phyloP scores from a whole-genome alignment of 2,888 invertebrate genomes.

The Tribolium freemani region DNA sequence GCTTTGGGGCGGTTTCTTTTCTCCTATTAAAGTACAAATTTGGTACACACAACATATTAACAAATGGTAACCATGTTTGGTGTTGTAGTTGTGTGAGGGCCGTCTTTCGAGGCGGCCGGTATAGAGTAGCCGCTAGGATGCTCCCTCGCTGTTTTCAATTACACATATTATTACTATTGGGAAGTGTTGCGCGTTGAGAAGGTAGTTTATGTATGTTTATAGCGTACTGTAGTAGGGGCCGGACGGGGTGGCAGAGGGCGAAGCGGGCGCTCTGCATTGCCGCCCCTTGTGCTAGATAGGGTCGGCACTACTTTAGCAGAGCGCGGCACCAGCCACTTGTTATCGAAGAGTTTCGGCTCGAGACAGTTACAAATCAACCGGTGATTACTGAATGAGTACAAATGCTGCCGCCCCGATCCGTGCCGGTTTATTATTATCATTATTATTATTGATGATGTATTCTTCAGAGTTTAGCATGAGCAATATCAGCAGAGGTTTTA shows the following conservation, averaged over 20 bases:
- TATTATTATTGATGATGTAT: conserved; percentile 60
- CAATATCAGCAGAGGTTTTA: conserved; percentile 64
- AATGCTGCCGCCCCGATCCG: conserved; percentile 62
- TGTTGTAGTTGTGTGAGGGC: conserved; percentile 63
- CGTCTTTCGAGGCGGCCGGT: conserved; percentile 51
- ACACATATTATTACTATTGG: conserved; percentile 65
- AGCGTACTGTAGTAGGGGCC: conserved; percentile 68
- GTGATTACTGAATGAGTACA: conserved; percentile 68
- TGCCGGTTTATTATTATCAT: conserved; percentile 61
- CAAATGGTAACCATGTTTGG: conserved; percentile 63
- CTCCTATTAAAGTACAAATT: conserved; percentile 68
- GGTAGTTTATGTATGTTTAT: conserved; percentile 69
- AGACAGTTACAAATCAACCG: conserved; percentile 62
- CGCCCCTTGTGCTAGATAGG: conserved; percentile 60
- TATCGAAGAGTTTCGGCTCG: conserved; percentile 54
- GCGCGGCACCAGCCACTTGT: conserved; percentile 60
- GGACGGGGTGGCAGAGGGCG: conserved; percentile 59
- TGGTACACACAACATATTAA: conserved; percentile 55
- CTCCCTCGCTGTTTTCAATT: conserved; percentile 68
- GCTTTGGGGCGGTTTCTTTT: conserved; percentile 48
- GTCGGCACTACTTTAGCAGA: conserved; percentile 66
- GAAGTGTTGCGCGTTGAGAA: conserved; percentile 67
- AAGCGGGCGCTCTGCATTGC: conserved; percentile 63
- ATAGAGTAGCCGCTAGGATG: conserved; percentile 61
- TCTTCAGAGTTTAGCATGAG: conserved; percentile 65